Base-by-base conservation (phyloP, 2,888 invertebrate species). In the Archips xylosteana region DNA sequence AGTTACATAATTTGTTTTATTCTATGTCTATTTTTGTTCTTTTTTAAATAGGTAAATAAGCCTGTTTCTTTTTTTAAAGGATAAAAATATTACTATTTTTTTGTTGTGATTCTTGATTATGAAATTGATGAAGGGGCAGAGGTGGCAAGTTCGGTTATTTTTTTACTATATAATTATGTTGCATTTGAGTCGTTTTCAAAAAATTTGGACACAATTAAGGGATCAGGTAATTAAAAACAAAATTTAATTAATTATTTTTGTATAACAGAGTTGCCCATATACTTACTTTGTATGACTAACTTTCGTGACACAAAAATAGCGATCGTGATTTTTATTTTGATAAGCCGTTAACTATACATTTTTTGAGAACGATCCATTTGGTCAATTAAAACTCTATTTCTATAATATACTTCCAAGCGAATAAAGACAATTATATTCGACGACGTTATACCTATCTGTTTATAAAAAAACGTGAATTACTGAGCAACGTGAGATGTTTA, bases 1-100 rank as follows among this genome's bases (percentile, higher is more conserved):
- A 85, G 86, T 85, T 84, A 23, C 23, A 23, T 23, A 83, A 86
- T 87, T 82, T 86, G 86, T 85, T 88, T 85, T 88, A 89, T 89
- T 89, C 86, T 49, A 68, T 63, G 36, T 67, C 63, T 54, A 85
- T 81, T 84, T 83, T 80, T 84, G 83, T 81, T n/a, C n/a, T 87
- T 88, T 87, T 23, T 42, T n/a, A 10, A 39, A 12, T 39, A 39
- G 0, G 9, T 61, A 42, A 59, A 34, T 47, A 54, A 54, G 12
- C 45, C 47, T 10, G n/a, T n/a, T n/a, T n/a, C n/a, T n/a, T n/a
- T n/a, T n/a, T n/a, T n/a, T n/a, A n/a, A n/a, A n/a, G n/a, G n/a
- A n/a, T n/a, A n/a, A 13, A 12, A 49, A 12, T 47, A 3, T 1
- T 12, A 1, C 12, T 45, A 45, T 10, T n/a, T n/a, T 13, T n/a